Conservation (phyloP, 2,113 vertebrate species). For the Cavia aperea region DNA sequence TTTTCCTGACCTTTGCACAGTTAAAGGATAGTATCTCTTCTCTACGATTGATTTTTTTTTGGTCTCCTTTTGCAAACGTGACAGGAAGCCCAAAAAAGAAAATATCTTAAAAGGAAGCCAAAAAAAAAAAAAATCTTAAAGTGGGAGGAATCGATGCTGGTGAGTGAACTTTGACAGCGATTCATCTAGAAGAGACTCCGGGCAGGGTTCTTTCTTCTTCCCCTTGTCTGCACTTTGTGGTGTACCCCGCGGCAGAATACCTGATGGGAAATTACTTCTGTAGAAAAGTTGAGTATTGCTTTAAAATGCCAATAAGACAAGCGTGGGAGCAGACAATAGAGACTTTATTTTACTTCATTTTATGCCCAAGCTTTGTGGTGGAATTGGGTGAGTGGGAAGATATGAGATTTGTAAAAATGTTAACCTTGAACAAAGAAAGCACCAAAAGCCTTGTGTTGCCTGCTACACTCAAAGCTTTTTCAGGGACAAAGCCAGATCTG, state of each 20-base stretch:
- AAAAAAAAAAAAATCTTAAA: not conserved
- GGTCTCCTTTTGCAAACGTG: slow-evolving; percentile 7
- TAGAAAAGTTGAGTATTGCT: slow-evolving; percentile 37
- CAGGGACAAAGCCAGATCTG: not conserved
- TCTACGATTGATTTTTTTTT: slow-evolving; percentile 42
- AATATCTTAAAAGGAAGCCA: not conserved
- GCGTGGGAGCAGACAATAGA: slow-evolving; percentile 61
- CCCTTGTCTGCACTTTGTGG: slow-evolving; percentile 20
- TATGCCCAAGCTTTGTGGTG: slow-evolving; percentile 34
- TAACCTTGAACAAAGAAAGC: slow-evolving; percentile 55
- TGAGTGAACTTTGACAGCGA: slow-evolving; percentile 18
- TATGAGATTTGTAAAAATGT: slow-evolving; percentile 55
- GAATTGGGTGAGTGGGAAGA: not conserved
- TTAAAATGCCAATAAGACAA: slow-evolving; percentile 59
- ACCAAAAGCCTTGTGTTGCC: not conserved
- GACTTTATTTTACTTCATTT: slow-evolving; percentile 52
- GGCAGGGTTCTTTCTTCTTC: slow-evolving; percentile 16
- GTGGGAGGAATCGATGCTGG: not conserved
- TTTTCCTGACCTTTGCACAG: slow-evolving; percentile 62
- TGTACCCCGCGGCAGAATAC: slow-evolving; percentile 53
- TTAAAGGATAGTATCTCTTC: slow-evolving; percentile 52
- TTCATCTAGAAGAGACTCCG: not conserved
- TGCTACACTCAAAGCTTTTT: slow-evolving; percentile 28
- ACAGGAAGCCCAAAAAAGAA: slow-evolving; percentile 22
- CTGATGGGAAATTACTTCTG: slow-evolving; percentile 35